These are phyloP conservation scores for Cynoglossus semilaevis DNA, from an alignment of 2,113 vertebrate species.

Conservation along the genomic window DNA sequence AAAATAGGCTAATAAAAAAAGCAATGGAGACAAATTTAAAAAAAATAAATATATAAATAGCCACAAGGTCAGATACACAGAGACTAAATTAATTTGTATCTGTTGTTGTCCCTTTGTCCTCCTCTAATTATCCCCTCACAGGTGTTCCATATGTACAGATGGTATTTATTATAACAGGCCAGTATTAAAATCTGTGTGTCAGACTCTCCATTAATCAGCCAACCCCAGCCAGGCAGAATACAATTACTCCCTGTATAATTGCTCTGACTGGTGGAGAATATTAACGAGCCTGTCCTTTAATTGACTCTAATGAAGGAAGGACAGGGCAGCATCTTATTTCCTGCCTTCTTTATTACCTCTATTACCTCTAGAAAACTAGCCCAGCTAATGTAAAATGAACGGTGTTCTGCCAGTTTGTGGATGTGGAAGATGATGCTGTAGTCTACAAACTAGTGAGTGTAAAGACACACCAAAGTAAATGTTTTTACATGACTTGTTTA, in stretches of 20 bases:
- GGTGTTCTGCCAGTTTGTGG: constrained; percentile 16
- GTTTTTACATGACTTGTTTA: no score
- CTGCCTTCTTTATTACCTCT: constrained; percentile 60
- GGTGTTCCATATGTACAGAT: constrained; percentile 45
- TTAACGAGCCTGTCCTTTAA: constrained; percentile 68
- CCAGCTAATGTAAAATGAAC: constrained; percentile 41
- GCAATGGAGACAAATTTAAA: not conserved
- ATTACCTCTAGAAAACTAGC: constrained; percentile 37
- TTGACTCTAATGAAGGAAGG: constrained; percentile 56
- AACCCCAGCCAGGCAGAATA: constrained; percentile 52
- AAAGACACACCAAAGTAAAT: not conserved
- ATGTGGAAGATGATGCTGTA: constrained; percentile 24
- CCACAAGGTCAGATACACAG: not conserved
- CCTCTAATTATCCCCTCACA: constrained; percentile 37
- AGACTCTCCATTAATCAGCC: constrained; percentile 47
- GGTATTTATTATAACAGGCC: constrained; percentile 37
- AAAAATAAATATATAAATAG: no score
- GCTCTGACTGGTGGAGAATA: constrained; percentile 67
- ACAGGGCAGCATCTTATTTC: constrained; percentile 56
- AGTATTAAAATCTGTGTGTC: constrained; percentile 49
- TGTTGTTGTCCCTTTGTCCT: constrained; percentile 1
- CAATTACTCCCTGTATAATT: constrained; percentile 58
- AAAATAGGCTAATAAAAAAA: constrained; percentile 20
- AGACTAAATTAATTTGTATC: not conserved
- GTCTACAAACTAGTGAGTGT: constrained; percentile 11